phyloP scores from a whole-genome alignment of 1,140 invertebrate species.

The Sycophaga agraensis region DNA sequence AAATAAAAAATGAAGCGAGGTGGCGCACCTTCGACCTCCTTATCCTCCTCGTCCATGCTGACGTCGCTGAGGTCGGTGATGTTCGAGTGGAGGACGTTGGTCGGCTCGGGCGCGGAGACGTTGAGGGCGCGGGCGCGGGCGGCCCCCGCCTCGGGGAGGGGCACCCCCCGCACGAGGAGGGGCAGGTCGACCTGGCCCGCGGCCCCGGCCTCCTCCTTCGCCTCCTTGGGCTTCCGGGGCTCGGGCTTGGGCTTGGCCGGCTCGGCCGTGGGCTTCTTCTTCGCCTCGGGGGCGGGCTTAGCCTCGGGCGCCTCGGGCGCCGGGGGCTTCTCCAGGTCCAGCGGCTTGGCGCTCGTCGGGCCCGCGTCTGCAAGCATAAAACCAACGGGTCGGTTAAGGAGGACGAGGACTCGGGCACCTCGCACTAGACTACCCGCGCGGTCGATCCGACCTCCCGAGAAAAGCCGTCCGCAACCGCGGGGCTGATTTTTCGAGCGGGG shows the following conservation, averaged over 20 bases:
- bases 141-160: slow-evolving; percentile 24
- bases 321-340: too few species aligned
- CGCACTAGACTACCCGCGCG: too few species aligned
- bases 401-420: too few species aligned
- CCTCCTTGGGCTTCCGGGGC: slow-evolving; percentile 41
- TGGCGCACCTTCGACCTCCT: slow-evolving; percentile 56
- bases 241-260: slow-evolving; percentile 44
- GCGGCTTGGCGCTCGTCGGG: too few species aligned
- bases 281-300: slow-evolving; percentile 39
- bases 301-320: slow-evolving; percentile 15
- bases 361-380: too few species aligned
- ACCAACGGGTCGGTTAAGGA: not conserved
- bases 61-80: slow-evolving; percentile 67
- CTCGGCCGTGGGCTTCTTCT: slow-evolving; percentile 43
- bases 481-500: too few species aligned
- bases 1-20: not conserved
- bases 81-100: slow-evolving; percentile 51
- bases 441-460: too few species aligned
- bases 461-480: too few species aligned
- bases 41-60: slow-evolving; percentile 67
- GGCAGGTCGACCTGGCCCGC: too few species aligned
- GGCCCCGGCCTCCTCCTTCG: not conserved
- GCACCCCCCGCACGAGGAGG: not conserved
- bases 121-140: slow-evolving; percentile 48
- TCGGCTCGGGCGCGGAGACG: slow-evolving; percentile 47